phyloP scores from a whole-genome alignment of 2,888 invertebrate species.

The Beris chalybata region DNA sequence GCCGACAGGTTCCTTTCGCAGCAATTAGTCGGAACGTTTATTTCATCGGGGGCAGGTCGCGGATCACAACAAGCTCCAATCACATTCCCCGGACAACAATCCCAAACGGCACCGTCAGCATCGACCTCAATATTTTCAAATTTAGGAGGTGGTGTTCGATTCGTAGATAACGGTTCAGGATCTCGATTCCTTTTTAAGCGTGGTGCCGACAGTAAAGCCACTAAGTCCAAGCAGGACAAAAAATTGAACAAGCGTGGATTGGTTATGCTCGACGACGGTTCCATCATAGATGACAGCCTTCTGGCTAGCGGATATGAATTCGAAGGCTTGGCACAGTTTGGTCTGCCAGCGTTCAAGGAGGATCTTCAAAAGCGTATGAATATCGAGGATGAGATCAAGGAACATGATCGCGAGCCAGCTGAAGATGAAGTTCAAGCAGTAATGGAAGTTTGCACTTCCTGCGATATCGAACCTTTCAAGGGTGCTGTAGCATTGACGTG shows the following conservation, averaged over 20 bases:
- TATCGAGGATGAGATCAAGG: slow-evolving; percentile 57
- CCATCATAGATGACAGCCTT: slow-evolving; percentile 67
- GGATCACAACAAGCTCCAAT: slow-evolving; percentile 35
- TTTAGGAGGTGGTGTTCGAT: slow-evolving; percentile 62
- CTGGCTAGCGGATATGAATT: slow-evolving; percentile 49
- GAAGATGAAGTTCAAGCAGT: slow-evolving; percentile 81
- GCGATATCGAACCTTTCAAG: slow-evolving; percentile 75
- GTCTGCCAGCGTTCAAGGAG: slow-evolving; percentile 66
- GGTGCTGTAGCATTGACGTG: slow-evolving; percentile 78
- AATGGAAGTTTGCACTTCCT: slow-evolving; percentile 76
- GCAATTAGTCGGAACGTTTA: slow-evolving; percentile 54
- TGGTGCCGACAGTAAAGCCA: slow-evolving; percentile 49
- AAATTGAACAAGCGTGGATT: slow-evolving; percentile 69
- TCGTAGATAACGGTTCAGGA: slow-evolving; percentile 56
- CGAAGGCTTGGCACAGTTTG: slow-evolving; percentile 70
- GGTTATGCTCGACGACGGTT: slow-evolving; percentile 67
- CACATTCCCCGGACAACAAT: slow-evolving; percentile 46
- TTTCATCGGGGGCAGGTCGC: slow-evolving; percentile 37
- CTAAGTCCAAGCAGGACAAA: slow-evolving; percentile 47
- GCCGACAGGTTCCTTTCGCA: slow-evolving; percentile 62
- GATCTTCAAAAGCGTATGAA: slow-evolving; percentile 58
- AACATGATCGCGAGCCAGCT: slow-evolving; percentile 77
- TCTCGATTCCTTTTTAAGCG: slow-evolving; percentile 39
- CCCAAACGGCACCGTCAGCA: slow-evolving; percentile 23
- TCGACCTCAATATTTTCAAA: slow-evolving; percentile 30